Conservation (phyloP, 64 coral and sea anemone genomes). For the Pocillopora verrucosa region DNA sequence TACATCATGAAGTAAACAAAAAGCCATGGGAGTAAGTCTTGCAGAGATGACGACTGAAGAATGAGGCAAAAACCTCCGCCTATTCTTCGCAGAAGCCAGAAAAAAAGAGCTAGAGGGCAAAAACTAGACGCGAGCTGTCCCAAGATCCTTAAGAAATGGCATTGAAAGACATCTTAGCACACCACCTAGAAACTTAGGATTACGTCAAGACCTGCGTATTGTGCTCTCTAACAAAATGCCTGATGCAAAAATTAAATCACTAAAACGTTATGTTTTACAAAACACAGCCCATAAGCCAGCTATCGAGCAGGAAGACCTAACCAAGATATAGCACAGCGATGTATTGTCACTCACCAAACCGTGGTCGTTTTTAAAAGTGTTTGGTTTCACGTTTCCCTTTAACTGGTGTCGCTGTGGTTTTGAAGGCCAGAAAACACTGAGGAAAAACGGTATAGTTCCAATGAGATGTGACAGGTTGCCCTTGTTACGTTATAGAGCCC, state of each 20-base stretch:
- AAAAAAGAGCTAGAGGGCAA: slow-evolving; percentile 6
- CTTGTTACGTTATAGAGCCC: slow-evolving; percentile 33
- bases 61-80: background rate
- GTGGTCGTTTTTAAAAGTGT: slow-evolving; percentile 27
- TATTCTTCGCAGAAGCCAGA: slow-evolving; percentile 40
- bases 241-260: slow-evolving; percentile 43
- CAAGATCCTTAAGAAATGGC: slow-evolving; percentile 22
- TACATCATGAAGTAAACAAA: slow-evolving; percentile 25
- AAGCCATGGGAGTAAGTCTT: background rate
- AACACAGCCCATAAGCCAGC: slow-evolving; percentile 43
- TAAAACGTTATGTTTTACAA: slow-evolving; percentile 12
- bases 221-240: slow-evolving; percentile 40
- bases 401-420: slow-evolving; percentile 49
- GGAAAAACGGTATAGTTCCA: slow-evolving; percentile 31
- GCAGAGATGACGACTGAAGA: slow-evolving; percentile 12
- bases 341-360: slow-evolving; percentile 17
- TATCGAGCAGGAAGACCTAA: slow-evolving; percentile 9
- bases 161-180: slow-evolving; percentile 51
- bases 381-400: slow-evolving; percentile 53
- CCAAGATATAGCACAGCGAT: slow-evolving; percentile 2
- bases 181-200: slow-evolving; percentile 12
- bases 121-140: background rate
- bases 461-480: background rate
- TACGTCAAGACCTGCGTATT: background rate
- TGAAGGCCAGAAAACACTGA: slow-evolving; percentile 51